Base-by-base conservation (phyloP, 2,888 invertebrate genomes). In the Ligdia adustata region DNA sequence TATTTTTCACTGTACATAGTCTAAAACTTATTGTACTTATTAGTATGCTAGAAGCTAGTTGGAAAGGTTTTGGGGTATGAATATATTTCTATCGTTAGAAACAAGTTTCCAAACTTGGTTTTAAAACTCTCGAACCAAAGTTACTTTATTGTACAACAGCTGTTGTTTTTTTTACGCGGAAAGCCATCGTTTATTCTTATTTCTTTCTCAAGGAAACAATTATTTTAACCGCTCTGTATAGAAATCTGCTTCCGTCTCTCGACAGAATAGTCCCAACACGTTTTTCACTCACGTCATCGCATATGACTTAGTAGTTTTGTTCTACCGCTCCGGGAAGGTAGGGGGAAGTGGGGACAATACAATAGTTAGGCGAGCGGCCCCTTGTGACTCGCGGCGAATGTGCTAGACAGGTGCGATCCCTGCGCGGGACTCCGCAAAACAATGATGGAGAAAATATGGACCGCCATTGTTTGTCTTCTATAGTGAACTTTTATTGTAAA, bases 291-390 rank as follows among this genome's bases (percentile, higher is more conserved):
- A 28, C 45, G 47, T 52, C 45, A 49, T 48, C 49, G 54, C 55
- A 55, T 53, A 50, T 52, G 49, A 52, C 62, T 66, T 66, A 63
- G 43, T 53, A 59, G 63, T 67, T 72, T 72, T 68, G 60, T 69
- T 72, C 56, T 60, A 66, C 64, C 60, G 62, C 63, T 61, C 69
- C 57, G 50, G 53, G 67, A 64, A 70, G 68, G 69, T 75, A 73
- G 74, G 74, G 64, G 72, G 77, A 79, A 74, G 72, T 71, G 75
- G 61, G 69, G 65, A 81, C 77, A 82, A 81, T 79, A 71, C 71
- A 77, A 79, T 75, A 75, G 78, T 79, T 82, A 71, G 66, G 66
- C 70, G 69, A 58, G 66, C 52, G 69, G 63, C 77, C 78, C 77
- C 79, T 57, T 48, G 76, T 58, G 59, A 49, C 42, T 48, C 46